Evolutionary conservation across 2,113 vertebrate genomes (phyloP), one percentile per base, ranked within the genome.

Genomic region (Bolborhynchus lineola): DNA sequence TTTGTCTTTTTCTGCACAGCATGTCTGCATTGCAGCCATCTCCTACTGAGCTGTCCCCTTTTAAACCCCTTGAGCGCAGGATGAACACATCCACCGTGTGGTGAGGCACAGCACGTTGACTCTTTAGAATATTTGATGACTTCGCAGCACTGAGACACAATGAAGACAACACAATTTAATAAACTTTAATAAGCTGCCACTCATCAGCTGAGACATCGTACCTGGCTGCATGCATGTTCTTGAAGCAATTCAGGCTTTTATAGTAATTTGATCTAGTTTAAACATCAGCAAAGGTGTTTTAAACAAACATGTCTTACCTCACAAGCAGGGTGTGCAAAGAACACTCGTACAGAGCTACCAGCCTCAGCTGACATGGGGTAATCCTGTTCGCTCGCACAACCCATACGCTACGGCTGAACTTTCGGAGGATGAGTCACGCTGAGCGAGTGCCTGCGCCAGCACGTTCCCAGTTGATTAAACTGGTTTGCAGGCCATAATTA

Each of bases 401-500:
- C 91, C 28, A 9, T 67, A 3, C 16, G 2, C 42, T 1, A 33
- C 26, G 50, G 13, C 91, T 75, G 90, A 75, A 19, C 95, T 74
- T 72, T 86, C 50, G 49, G 82, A 24, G 1, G 8, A 9, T 94
- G 96, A 95, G 86, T 94, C 92, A 86, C 41, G 46, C 31, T 24
- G 4, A 23, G 80, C 11, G 11, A 29, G 65, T 37, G 55, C 52
- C 93, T 94, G 96, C 78, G 81, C 95, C 86, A 16, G 81, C 96
- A 85, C 47, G 95, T 91, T 64, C 74, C 11, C 1, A 35, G 74
- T 76, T 92, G 82, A 96, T 95, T 93, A 79, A 92, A 76, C 46
- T 94, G 23, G 39, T 96, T 94, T 90, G 88, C 94, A 95, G 95
- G 86, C 90, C 90, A 23, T 93, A 53, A 92, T 97, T 95, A 96